phyloP scores from a whole-genome alignment of 1,140 invertebrate genomes.

The Rhagoletis pomonella region DNA sequence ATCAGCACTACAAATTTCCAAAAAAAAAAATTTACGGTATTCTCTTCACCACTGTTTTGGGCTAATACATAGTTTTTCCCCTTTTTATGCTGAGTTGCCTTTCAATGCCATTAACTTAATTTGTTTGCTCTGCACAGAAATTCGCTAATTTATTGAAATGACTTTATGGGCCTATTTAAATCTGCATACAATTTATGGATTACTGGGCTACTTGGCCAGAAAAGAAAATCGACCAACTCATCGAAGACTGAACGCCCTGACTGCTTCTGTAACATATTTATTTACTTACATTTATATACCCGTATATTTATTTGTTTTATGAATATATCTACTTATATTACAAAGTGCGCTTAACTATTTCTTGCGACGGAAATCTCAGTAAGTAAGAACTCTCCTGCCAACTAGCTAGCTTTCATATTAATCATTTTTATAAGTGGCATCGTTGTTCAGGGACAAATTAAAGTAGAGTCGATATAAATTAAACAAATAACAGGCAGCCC shows the following conservation, averaged over 20 bases:
- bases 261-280: background rate
- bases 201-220: background rate
- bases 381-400: no score
- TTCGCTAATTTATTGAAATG: constrained; percentile 49
- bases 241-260: background rate
- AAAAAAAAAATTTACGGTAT: no score
- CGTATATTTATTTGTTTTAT: no score
- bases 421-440: no score
- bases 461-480: no score
- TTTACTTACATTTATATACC: background rate
- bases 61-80: background rate
- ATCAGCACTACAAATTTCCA: background rate
- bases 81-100: background rate
- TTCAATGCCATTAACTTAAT: constrained; percentile 51
- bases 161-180: constrained; percentile 49
- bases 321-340: no score
- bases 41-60: background rate
- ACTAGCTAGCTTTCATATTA: no score
- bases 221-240: background rate
- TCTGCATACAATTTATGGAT: constrained; percentile 41
- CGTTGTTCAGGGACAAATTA: no score
- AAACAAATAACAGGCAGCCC: no score
- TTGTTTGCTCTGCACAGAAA: constrained; percentile 11
- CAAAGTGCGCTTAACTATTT: no score
- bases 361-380: no score